These are phyloP conservation scores for Drosophila hamatofila DNA, from an alignment of 2,888 invertebrate species.

Conservation along the genomic window DNA sequence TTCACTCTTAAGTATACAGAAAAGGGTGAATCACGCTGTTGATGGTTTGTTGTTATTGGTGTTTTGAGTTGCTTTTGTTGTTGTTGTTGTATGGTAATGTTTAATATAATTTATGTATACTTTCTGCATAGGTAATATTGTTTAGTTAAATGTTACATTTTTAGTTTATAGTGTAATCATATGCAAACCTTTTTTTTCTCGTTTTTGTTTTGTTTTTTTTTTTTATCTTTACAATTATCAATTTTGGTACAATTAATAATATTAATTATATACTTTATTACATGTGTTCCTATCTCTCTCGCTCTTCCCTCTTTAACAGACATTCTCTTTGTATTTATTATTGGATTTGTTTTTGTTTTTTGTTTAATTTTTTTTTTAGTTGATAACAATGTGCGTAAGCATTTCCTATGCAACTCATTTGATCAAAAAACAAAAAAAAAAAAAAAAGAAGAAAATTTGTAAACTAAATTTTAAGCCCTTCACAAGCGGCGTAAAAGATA, in stretches of 20 bases:
- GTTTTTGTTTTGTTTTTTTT: slow-evolving; percentile 31
- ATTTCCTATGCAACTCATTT: slow-evolving; percentile 48
- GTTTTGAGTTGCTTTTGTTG: slow-evolving; percentile 10
- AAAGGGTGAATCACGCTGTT: slow-evolving; percentile 48
- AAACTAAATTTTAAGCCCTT: slow-evolving; percentile 43
- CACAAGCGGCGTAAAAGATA: slow-evolving; percentile 47
- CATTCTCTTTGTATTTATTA: slow-evolving; percentile 42
- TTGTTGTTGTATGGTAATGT: slow-evolving; percentile 43
- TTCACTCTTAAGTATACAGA: slow-evolving; percentile 58
- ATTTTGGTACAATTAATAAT: slow-evolving; percentile 77
- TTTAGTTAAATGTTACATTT: slow-evolving; percentile 63
- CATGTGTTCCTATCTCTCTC: slow-evolving; percentile 46
- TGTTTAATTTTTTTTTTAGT: slow-evolving; percentile 35
- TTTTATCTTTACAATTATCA: slow-evolving; percentile 70
- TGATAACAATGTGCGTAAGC: slow-evolving; percentile 79
- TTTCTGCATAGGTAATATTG: slow-evolving; percentile 69
- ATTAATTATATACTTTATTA: slow-evolving; percentile 63
- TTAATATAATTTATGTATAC: slow-evolving; percentile 51
- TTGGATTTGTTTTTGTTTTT: slow-evolving; percentile 12
- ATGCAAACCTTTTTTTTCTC: slow-evolving; percentile 63
- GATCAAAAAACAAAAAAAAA: slow-evolving; percentile 43
- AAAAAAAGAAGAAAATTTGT: slow-evolving; percentile 22
- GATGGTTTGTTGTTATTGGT: slow-evolving; percentile 13
- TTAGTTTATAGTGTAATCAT: slow-evolving; percentile 67
- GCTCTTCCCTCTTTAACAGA: slow-evolving; percentile 56